Percentiles rank a stretch among this genome's conserved stretches.
Conservation (phyloP, 2,113 vertebrate species). For the Nothocercus nigrocapillus region DNA sequence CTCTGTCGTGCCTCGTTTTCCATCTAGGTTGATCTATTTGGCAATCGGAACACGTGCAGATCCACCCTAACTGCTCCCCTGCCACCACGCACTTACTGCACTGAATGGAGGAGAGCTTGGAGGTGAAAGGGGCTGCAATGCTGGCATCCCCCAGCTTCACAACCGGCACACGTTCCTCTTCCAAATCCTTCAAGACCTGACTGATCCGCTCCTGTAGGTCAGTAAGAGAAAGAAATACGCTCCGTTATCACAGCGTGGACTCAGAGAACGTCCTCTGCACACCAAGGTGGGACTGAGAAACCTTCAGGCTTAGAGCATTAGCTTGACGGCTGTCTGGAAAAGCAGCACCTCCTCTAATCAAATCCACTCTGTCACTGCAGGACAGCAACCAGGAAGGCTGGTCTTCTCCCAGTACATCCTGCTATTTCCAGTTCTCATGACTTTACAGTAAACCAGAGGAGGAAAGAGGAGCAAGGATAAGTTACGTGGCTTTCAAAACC, state of each 20-base stretch:
- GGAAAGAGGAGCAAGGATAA: neutral
- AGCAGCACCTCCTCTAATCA: neutral
- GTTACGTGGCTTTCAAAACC: accelerated
- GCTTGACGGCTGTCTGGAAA: neutral
- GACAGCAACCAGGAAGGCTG: neutral
- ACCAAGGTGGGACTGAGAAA: neutral
- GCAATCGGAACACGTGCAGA: accelerated
- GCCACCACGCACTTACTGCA: slow-evolving; percentile 84
- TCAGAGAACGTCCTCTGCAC: accelerated
- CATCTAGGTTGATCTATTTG: accelerated
- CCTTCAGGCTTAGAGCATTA: accelerated
- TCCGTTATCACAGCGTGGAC: neutral
- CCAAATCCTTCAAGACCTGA: slow-evolving; percentile 93
- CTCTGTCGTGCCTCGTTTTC: neutral
- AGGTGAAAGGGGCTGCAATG: slow-evolving; percentile 96
- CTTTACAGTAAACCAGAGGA: neutral
- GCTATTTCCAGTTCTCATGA: accelerated
- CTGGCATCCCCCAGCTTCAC: slow-evolving; percentile 97
- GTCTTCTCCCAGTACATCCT: neutral
- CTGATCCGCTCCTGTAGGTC: slow-evolving; percentile 87
- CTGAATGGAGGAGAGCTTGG: slow-evolving; percentile 96
- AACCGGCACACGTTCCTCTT: slow-evolving; percentile 90
- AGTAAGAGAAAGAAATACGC: accelerated
- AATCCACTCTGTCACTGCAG: neutral
- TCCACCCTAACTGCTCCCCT: accelerated